phyloP scores from a whole-genome alignment of 1,140 invertebrate species.

The Cardiocondyla obscurior region DNA sequence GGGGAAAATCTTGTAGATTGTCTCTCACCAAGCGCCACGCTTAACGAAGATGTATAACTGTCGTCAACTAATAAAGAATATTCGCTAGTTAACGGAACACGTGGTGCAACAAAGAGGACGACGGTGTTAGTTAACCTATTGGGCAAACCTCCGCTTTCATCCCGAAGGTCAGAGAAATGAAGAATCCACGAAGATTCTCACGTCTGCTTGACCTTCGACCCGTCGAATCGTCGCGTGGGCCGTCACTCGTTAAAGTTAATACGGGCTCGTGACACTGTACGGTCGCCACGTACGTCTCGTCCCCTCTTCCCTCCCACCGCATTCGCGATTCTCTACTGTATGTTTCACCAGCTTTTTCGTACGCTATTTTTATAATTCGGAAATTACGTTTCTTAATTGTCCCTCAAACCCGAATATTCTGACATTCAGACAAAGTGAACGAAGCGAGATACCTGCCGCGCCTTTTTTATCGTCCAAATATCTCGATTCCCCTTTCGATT shows the following conservation, averaged over 20 bases:
- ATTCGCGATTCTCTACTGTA: neutral
- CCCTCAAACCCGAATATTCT: neutral
- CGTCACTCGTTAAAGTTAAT: slow-evolving; percentile 78
- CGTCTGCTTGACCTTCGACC: slow-evolving; percentile 77
- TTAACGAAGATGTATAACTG: too few relatives aligned
- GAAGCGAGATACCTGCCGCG: too few relatives aligned
- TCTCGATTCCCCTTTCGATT: neutral
- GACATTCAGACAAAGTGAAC: too few relatives aligned
- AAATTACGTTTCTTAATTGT: neutral
- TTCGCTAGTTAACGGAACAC: neutral
- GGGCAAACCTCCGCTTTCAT: slow-evolving; percentile 57
- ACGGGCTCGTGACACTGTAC: slow-evolving; percentile 68
- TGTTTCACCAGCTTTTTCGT: neutral
- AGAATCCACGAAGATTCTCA: slow-evolving; percentile 74
- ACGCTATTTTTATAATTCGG: neutral
- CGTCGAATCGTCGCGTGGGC: slow-evolving; percentile 75
- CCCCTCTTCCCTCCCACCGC: too few relatives aligned
- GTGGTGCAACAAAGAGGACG: neutral
- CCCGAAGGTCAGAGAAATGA: slow-evolving; percentile 67
- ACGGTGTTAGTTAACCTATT: slow-evolving; percentile 40
- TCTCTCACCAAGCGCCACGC: neutral
- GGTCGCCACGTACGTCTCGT: slow-evolving; percentile 24
- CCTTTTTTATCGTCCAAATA: neutral
- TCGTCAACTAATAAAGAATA: neutral
- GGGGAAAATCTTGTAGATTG: slow-evolving; percentile 34